Conservation (phyloP, 2,888 invertebrate genomes). For the Philereme transversata region DNA sequence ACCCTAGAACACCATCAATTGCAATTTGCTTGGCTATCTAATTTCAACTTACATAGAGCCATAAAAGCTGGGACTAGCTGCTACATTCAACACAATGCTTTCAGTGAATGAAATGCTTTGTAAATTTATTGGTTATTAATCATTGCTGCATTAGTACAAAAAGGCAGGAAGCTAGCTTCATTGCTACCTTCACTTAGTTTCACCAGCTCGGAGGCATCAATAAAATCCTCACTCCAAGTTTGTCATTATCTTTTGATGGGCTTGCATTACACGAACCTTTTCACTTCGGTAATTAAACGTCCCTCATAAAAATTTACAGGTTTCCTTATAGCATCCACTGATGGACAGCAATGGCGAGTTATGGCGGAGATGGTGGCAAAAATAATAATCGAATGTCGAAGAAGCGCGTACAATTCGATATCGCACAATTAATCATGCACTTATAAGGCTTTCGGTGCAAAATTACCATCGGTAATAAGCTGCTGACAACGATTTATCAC, state of each 20-base stretch:
- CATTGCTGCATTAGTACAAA: neutral
- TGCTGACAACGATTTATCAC: conserved; percentile 58
- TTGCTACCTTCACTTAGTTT: no score
- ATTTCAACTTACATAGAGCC: neutral
- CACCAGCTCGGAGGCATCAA: conserved; percentile 2
- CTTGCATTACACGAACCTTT: conserved; percentile 26
- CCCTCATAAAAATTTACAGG: conserved; percentile 45
- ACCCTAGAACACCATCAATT: conserved; percentile 44
- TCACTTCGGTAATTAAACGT: conserved; percentile 35
- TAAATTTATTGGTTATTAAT: neutral
- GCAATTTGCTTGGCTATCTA: conserved; percentile 51
- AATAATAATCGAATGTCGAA: conserved; percentile 58
- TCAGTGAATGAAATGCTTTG: no score
- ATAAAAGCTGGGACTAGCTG: no score
- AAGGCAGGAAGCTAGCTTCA: neutral
- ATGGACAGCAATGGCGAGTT: conserved; percentile 24
- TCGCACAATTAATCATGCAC: conserved; percentile 68
- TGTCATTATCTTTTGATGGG: conserved; percentile 31
- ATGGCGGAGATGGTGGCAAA: conserved; percentile 46
- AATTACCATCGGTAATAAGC: conserved; percentile 62
- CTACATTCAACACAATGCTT: no score
- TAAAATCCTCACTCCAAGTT: conserved; percentile 20
- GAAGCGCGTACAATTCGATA: conserved; percentile 55
- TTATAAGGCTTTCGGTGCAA: conserved; percentile 58
- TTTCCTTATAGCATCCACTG: conserved; percentile 20